Base-by-base conservation (phyloP, 2,797 vertebrate genomes). In the Cynopterus sphinx region DNA sequence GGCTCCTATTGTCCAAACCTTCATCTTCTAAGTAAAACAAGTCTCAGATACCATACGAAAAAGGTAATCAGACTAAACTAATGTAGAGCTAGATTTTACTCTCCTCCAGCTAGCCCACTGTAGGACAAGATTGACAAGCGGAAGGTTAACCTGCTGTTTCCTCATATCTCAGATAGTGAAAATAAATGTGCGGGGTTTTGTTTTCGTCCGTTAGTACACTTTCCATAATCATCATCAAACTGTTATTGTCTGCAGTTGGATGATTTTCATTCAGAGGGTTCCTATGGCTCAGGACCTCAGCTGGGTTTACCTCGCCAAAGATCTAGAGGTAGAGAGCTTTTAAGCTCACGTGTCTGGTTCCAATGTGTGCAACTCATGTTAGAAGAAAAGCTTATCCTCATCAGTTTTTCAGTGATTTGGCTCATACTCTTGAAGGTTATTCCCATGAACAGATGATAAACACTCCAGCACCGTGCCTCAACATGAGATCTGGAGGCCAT, bases 241-340 rank as follows among this genome's bases (percentile, higher is more conserved):
- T 79, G 16, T 85, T 79, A 78, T 6, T 84, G 5, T 87, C 57
- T 16, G 5, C 46, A 87, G 65, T 21, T 57, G 67, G 16, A 46
- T 71, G 21, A 41, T 70, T 78, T 87, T 78, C 92, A 78, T 90
- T 96, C 39, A 88, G 16, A 31, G 11, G 31, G 41, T 87, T 87
- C n/a, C 36, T 65, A 57, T 87, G 17, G 24, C 15, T 63, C 65
- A 78, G 51, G 28, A 24, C 26, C 41, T 81, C 46, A 39, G 16
- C 6, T 84, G 31, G 7, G 68, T 28, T 70, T 10, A 61, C 3
- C 11, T 70, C 26, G 36, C 49, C 26, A 65, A 41, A 90, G 6
- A 94, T 46, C 17, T 46, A 55, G 41, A 78, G 31, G 16, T 2
- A 61, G 8, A 41, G 79, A n/a, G 24, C 19, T 24, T 61, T 71